Evolutionary conservation across 2,113 vertebrate species (phyloP).

Genomic region (Guaruba guarouba): DNA sequence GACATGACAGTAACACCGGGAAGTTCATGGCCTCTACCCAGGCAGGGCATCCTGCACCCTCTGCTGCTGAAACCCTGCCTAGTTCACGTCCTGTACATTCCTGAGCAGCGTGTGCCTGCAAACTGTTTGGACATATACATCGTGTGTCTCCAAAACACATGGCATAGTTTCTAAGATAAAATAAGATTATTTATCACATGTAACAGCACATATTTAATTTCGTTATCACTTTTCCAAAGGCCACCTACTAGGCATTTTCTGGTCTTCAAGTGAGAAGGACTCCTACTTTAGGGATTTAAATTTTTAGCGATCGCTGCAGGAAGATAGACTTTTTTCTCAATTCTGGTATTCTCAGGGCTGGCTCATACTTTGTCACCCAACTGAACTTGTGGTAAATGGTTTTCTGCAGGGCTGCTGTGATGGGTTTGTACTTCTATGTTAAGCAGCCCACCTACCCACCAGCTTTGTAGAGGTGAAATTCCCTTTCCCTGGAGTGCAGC

Average conservation of each 20-base stretch:
- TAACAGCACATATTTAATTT: not conserved
- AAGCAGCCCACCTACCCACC: fast-evolving
- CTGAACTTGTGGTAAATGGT: not conserved
- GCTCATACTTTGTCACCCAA: not conserved
- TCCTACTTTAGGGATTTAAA: not conserved
- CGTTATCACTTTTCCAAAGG: not conserved
- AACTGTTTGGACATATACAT: not conserved
- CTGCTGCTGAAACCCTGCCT: not conserved
- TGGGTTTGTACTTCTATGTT: not conserved
- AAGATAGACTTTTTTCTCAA: not conserved
- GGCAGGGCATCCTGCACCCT: not conserved
- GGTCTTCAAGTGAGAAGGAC: not conserved
- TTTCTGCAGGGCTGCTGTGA: not conserved
- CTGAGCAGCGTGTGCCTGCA: not conserved
- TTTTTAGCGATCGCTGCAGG: not conserved
- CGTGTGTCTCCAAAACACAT: not conserved
- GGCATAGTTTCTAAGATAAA: not conserved
- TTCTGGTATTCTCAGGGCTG: not conserved
- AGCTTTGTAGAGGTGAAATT: not conserved
- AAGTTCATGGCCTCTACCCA: not conserved
- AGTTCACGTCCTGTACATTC: not conserved
- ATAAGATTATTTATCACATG: not conserved
- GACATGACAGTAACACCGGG: fast-evolving
- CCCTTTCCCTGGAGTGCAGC: not conserved
- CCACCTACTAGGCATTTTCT: not conserved